phyloP scores from a whole-genome alignment of 2,113 vertebrate genomes.

The Lepus europaeus region DNA sequence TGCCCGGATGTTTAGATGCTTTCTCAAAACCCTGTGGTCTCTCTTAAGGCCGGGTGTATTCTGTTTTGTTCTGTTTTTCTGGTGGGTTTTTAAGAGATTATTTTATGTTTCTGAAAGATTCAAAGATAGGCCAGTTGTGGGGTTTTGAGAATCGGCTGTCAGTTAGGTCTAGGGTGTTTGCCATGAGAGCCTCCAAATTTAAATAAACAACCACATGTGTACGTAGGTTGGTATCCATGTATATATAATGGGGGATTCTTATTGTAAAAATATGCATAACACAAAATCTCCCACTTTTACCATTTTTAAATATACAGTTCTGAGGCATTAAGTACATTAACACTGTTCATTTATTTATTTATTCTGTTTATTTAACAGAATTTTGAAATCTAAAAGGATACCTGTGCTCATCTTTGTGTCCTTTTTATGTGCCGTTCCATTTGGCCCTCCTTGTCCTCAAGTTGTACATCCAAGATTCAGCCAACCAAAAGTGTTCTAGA shows the following conservation, averaged over 20 bases:
- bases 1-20: background rate
- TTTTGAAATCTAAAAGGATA: background rate
- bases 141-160: conserved; percentile 70
- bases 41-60: background rate
- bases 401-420: background rate
- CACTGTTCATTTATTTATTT: background rate
- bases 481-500: no score
- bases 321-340: background rate
- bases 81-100: background rate
- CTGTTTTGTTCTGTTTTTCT: conserved; percentile 68
- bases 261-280: background rate
- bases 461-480: no score
- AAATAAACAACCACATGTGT: background rate
- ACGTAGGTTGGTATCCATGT: background rate
- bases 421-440: background rate
- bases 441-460: no score
- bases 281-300: background rate
- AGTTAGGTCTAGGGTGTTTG: conserved; percentile 69
- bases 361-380: conserved; percentile 2
- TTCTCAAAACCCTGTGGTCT: background rate
- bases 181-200: conserved; percentile 77
- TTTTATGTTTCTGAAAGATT: conserved; percentile 59
- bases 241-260: background rate
- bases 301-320: background rate
- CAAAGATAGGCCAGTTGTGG: conserved; percentile 61